Evolutionary conservation across 1,140 invertebrate genomes (phyloP).

Genomic region (Araneus ventricosus): DNA sequence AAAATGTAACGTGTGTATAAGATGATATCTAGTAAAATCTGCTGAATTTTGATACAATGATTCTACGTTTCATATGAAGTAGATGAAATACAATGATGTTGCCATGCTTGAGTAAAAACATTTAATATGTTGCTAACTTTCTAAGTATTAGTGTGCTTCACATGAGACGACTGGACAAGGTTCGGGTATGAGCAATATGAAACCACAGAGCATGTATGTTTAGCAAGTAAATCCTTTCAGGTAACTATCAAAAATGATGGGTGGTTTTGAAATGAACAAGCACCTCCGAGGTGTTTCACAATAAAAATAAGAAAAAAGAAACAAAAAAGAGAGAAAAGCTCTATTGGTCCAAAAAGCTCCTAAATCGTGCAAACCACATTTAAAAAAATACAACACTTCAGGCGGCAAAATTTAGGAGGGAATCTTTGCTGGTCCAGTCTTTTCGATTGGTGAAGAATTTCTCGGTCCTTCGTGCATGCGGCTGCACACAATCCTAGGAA

Average conservation of each 20-base stretch:
- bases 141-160: neutral
- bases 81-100: too few relatives aligned
- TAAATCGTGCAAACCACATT: conserved; percentile 75
- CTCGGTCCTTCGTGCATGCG: neutral
- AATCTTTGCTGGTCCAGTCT: conserved; percentile 73
- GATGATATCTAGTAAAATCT: too few relatives aligned
- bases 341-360: conserved; percentile 75
- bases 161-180: neutral
- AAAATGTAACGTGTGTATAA: too few relatives aligned
- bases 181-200: neutral
- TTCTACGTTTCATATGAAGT: too few relatives aligned
- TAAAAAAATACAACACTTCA: conserved; percentile 61
- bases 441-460: conserved; percentile 7
- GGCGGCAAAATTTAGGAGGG: conserved; percentile 74
- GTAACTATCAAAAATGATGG: neutral
- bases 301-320: conserved; percentile 32
- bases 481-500: neutral
- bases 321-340: conserved; percentile 56
- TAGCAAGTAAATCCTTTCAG: neutral
- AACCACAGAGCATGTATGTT: neutral
- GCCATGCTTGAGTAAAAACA: neutral
- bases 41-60: too few relatives aligned
- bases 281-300: conserved; percentile 32
- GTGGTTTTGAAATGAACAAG: conserved; percentile 4
- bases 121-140: neutral